phyloP scores from a whole-genome alignment of 2,113 vertebrate species.

The Brevimyrus niger region DNA sequence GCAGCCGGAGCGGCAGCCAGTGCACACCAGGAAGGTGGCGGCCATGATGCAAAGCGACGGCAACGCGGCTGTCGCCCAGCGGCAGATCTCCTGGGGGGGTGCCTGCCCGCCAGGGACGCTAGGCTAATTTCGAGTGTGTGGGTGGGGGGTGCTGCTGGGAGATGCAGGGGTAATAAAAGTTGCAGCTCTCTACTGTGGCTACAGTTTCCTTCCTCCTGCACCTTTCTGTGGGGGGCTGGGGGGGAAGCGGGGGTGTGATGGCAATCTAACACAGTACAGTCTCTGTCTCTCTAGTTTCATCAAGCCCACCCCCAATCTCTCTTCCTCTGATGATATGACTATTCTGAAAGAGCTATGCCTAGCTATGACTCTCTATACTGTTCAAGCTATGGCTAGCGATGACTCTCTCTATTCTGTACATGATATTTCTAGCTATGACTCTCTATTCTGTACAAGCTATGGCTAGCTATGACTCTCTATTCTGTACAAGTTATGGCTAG shows the following conservation, averaged over 20 bases:
- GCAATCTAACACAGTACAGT: neutral
- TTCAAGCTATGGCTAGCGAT: neutral
- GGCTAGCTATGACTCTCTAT: neutral
- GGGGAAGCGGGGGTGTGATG: neutral
- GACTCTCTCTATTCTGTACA: neutral
- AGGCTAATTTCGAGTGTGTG: neutral
- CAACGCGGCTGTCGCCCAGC: neutral
- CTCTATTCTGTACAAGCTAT: neutral
- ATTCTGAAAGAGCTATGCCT: neutral
- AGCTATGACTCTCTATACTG: neutral
- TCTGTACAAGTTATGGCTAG: neutral
- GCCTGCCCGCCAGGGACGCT: neutral
- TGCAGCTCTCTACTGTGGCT: neutral
- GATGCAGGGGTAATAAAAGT: neutral
- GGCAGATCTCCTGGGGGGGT: neutral
- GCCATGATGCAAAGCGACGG: conserved; percentile 2
- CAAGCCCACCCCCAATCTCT: neutral
- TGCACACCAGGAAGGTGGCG: neutral
- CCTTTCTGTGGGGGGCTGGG: neutral
- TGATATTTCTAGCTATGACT: neutral
- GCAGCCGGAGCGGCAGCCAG: neutral
- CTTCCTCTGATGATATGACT: neutral
- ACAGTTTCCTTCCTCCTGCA: conserved; percentile 13
- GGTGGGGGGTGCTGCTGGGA: neutral
- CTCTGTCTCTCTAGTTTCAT: neutral